A percentile compares a stretch with the other conserved stretches of the same genome.
These are phyloP conservation scores for Zapus hudsonius DNA, from an alignment of 2,113 vertebrate genomes.

Conservation along the genomic window DNA sequence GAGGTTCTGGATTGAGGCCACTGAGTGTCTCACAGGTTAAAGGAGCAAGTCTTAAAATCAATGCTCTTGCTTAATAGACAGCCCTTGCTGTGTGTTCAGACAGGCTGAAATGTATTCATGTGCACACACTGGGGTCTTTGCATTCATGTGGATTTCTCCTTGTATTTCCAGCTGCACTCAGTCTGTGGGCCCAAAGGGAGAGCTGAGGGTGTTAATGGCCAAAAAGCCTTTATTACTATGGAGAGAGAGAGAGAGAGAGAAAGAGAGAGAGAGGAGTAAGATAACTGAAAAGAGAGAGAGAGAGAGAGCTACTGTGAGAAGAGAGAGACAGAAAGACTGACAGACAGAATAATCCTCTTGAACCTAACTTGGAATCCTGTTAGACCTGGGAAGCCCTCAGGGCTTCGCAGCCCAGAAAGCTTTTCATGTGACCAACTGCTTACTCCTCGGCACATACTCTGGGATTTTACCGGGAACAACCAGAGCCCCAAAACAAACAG, in stretches of 20 bases:
- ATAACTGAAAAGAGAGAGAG: not conserved
- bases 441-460: conserved; percentile 27
- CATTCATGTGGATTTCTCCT: not conserved
- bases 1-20: conserved; percentile 73
- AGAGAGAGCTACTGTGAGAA: not conserved
- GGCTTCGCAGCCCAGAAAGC: conserved; percentile 38
- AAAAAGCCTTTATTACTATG: not conserved
- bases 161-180: not conserved
- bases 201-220: not conserved
- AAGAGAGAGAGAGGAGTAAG: not conserved
- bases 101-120: conserved; percentile 67
- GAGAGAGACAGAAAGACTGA: not conserved
- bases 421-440: conserved; percentile 53
- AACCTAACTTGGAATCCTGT: not conserved
- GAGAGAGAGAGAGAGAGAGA: not conserved
- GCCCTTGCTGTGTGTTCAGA: conserved; percentile 63
- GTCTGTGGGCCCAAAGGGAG: not conserved
- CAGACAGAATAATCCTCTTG: not conserved
- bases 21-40: conserved; percentile 80
- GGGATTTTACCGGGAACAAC: conserved; percentile 66
- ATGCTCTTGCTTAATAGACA: conserved; percentile 81
- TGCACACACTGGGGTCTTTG: conserved; percentile 62
- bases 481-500: conserved; percentile 72
- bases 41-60: conserved; percentile 84
- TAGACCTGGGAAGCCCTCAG: conserved; percentile 7